Conservation (phyloP, 1,140 invertebrate genomes). For the Cotesia glomerata region DNA sequence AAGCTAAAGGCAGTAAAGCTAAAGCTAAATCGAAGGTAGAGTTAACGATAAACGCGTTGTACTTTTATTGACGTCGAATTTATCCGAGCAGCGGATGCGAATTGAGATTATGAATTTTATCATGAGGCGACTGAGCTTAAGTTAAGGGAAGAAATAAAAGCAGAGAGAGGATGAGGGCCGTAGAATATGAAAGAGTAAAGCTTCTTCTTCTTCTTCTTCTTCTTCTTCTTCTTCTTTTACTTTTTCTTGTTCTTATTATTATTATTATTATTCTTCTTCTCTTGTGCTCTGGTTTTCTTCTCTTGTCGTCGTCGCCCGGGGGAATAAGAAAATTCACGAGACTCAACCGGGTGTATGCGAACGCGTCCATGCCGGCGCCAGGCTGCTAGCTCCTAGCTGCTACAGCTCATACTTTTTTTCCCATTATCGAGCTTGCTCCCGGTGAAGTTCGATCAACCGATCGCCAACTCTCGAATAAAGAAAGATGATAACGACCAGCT, state of each 20-base stretch:
- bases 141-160: background rate
- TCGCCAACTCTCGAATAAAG: slow-evolving; percentile 30
- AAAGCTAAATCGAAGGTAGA: too few relatives aligned
- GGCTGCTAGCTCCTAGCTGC: slow-evolving; percentile 15
- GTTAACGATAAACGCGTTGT: slow-evolving; percentile 1
- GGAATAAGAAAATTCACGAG: slow-evolving; percentile 18
- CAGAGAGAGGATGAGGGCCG: background rate
- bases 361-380: background rate
- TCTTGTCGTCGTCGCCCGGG: slow-evolving; percentile 4
- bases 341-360: background rate
- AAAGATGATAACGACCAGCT: slow-evolving; percentile 35
- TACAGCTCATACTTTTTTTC: slow-evolving; percentile 10
- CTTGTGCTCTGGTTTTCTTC: slow-evolving; percentile 3
- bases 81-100: slow-evolving; percentile 17
- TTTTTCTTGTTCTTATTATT: slow-evolving; percentile 1
- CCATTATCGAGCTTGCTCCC: slow-evolving; percentile 30
- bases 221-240: background rate
- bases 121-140: slow-evolving; percentile 1
- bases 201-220: slow-evolving; percentile 8
- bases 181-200: background rate
- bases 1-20: background rate
- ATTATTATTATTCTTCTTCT: background rate
- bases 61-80: background rate
- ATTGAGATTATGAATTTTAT: slow-evolving; percentile 44
- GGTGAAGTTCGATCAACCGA: slow-evolving; percentile 21